Evolutionary conservation across 2,113 vertebrate species (phyloP).

Genomic region (Chiloscyllium plagiosum): DNA sequence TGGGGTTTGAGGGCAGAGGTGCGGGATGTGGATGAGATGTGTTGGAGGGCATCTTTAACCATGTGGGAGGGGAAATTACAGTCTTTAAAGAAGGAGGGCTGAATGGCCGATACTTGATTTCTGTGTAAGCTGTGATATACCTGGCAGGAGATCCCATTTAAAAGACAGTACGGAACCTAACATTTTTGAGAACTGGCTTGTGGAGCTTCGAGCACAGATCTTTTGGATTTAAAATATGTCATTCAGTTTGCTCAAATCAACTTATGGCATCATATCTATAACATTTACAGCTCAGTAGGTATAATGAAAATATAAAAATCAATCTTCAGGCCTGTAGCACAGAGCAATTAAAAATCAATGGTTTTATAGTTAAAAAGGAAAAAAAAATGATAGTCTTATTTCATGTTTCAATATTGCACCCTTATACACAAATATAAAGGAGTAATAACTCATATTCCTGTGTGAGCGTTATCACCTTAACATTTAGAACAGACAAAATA

Average conservation of each 20-base stretch:
- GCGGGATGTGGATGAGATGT: too few relatives aligned
- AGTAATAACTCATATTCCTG: background rate
- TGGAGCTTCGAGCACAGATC: too few relatives aligned
- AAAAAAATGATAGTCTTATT: background rate
- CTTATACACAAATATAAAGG: conserved; percentile 24
- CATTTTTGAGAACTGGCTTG: background rate
- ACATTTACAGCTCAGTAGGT: background rate
- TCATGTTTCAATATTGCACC: background rate
- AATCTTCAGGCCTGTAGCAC: background rate
- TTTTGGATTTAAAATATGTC: background rate
- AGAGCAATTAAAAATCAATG: background rate
- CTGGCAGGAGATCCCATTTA: background rate
- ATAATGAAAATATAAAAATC: background rate
- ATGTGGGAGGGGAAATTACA: too few relatives aligned
- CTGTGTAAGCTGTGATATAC: too few relatives aligned
- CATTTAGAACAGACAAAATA: background rate
- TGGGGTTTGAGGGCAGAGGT: too few relatives aligned
- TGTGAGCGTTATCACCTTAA: background rate
- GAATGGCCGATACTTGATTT: too few relatives aligned
- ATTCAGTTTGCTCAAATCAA: background rate
- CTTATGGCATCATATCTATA: background rate
- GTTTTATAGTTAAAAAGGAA: conserved; percentile 14
- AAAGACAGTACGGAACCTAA: background rate
- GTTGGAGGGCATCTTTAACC: too few relatives aligned
- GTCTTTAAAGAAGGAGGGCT: too few relatives aligned